Conservation (phyloP, 2,888 invertebrate species). For the Ptychoptera contaminata region DNA sequence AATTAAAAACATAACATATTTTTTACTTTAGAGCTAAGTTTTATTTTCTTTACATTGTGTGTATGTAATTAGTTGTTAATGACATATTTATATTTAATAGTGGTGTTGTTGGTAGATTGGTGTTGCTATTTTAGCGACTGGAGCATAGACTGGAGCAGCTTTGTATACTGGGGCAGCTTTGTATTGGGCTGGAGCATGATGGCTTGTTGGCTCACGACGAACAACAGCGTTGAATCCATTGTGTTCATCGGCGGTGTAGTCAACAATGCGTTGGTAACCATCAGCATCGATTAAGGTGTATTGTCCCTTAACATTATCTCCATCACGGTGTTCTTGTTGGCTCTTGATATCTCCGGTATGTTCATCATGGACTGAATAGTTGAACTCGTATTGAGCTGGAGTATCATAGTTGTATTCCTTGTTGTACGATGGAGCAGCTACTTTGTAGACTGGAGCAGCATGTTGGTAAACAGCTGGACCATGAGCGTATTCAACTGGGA, state of each 20-base stretch:
- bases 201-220: constrained; percentile 28
- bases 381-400: constrained; percentile 33
- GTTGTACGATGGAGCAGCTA: not conserved
- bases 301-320: constrained; percentile 34
- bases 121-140: no score
- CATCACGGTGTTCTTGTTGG: constrained; percentile 35
- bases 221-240: constrained; percentile 38
- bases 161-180: no score
- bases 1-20: no score
- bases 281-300: constrained; percentile 37
- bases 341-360: constrained; percentile 37
- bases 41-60: no score
- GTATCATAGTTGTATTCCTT: constrained; percentile 15
- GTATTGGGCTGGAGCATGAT: no score
- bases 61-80: no score
- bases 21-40: no score
- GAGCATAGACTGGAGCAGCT: no score
- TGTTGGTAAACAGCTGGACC: not conserved
- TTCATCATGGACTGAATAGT: constrained; percentile 32
- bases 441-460: not conserved
- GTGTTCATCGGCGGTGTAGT: constrained; percentile 35
- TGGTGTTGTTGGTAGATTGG: no score
- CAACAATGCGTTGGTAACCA: constrained; percentile 34
- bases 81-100: no score
- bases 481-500: not conserved